These are phyloP conservation scores for Chaetodon trifasciatus DNA, from an alignment of 2,797 vertebrate species.

Conservation along the genomic window DNA sequence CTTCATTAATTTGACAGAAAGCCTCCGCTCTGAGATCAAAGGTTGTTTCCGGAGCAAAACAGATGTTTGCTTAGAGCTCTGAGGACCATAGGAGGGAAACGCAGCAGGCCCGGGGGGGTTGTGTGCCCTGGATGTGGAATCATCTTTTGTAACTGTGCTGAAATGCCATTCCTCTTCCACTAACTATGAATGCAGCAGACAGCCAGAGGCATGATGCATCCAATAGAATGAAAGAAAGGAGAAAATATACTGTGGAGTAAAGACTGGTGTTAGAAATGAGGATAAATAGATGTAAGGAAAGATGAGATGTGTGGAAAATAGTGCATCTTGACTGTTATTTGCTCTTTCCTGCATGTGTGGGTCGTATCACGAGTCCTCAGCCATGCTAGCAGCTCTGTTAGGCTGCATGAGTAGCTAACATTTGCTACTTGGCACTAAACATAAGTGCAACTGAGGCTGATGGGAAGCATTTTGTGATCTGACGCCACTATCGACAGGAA, in stretches of 20 bases:
- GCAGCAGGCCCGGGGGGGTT: constrained; percentile 53
- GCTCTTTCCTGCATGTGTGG: not conserved
- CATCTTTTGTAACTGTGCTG: constrained; percentile 73
- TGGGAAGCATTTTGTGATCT: not conserved
- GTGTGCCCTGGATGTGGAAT: constrained; percentile 75
- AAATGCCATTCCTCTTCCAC: constrained; percentile 69
- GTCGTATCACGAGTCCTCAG: not conserved
- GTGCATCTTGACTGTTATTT: not conserved
- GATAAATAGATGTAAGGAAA: constrained; percentile 13
- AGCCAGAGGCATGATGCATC: constrained; percentile 46
- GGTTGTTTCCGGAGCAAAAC: constrained; percentile 74
- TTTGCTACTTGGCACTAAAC: not conserved
- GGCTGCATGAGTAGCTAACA: not conserved
- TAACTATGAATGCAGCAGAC: constrained; percentile 57
- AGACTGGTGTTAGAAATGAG: constrained; percentile 35
- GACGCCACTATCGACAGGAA: too few species aligned
- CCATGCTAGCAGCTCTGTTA: not conserved
- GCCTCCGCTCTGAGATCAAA: constrained; percentile 66
- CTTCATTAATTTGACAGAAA: constrained; percentile 63
- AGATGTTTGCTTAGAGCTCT: constrained; percentile 75
- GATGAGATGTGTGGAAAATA: not conserved
- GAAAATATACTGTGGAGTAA: constrained; percentile 26
- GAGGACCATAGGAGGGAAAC: constrained; percentile 61
- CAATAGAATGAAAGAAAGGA: constrained; percentile 31
- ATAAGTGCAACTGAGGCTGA: too few species aligned